phyloP scores from a whole-genome alignment of 2,888 invertebrate species.

The Fragum whitleyi region DNA sequence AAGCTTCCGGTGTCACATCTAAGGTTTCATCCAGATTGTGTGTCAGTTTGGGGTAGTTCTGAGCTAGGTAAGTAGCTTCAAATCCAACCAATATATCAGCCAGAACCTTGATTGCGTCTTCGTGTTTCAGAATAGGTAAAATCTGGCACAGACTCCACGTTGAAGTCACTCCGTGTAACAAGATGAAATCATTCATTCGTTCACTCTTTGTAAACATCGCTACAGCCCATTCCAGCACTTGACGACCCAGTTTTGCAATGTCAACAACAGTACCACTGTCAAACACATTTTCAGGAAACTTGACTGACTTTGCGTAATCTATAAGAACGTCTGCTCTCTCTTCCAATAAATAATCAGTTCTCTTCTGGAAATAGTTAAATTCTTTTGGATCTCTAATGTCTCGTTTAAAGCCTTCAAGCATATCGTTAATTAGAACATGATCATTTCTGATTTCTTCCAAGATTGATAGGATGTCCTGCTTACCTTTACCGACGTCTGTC shows the following conservation, averaged over 20 bases:
- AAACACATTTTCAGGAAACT: slow-evolving; percentile 21
- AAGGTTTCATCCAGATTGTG: not conserved
- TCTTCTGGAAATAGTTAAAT: slow-evolving; percentile 46
- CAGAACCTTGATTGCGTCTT: slow-evolving; percentile 43
- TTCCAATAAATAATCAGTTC: slow-evolving; percentile 34
- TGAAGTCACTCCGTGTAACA: slow-evolving; percentile 63
- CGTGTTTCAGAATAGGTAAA: slow-evolving; percentile 33
- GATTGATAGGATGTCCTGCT: slow-evolving; percentile 7
- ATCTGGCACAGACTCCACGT: slow-evolving; percentile 50
- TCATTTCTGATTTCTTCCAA: slow-evolving; percentile 33
- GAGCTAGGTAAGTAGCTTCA: slow-evolving; percentile 43
- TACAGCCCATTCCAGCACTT: slow-evolving; percentile 38
- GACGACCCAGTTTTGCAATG: slow-evolving; percentile 16
- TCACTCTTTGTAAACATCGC: slow-evolving; percentile 40
- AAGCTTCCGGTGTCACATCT: slow-evolving; percentile 23
- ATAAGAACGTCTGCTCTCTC: slow-evolving; percentile 45
- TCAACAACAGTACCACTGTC: slow-evolving; percentile 18
- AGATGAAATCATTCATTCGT: slow-evolving; percentile 54
- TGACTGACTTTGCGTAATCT: slow-evolving; percentile 39
- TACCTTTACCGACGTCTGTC: slow-evolving; percentile 46
- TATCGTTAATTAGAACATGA: slow-evolving; percentile 12
- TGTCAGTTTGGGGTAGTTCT: slow-evolving; percentile 40
- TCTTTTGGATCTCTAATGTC: slow-evolving; percentile 29
- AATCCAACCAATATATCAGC: slow-evolving; percentile 44
- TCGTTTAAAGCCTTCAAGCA: slow-evolving; percentile 38